These are phyloP conservation scores for Platerodrilus igneus DNA, from an alignment of 2,888 invertebrate species.

Conservation along the genomic window DNA sequence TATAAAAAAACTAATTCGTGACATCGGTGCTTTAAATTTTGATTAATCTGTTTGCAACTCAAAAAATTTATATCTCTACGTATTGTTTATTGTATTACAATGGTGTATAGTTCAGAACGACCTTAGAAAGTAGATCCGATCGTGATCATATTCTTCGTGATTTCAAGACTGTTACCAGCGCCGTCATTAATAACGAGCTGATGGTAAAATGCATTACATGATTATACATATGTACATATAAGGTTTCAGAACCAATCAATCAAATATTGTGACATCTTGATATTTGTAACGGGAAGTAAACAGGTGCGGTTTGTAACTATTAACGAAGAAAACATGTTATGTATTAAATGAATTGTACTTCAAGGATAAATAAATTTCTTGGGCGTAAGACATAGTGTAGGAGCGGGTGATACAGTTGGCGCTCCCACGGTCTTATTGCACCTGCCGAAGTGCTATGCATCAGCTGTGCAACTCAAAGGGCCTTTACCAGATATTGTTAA, in stretches of 20 bases:
- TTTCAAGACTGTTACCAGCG: slow-evolving; percentile 3
- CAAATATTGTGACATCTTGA: slow-evolving; percentile 19
- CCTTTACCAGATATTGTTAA: slow-evolving; percentile 15
- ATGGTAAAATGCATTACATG: slow-evolving; percentile 14
- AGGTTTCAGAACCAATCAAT: slow-evolving; percentile 20
- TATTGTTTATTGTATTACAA: too few species aligned
- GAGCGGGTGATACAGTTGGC: slow-evolving; percentile 33
- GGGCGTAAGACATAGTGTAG: slow-evolving; percentile 28
- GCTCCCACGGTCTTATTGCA: slow-evolving; percentile 35
- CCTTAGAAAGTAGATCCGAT: too few species aligned
- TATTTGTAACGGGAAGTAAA: slow-evolving; percentile 22
- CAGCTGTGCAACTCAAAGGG: slow-evolving; percentile 24
- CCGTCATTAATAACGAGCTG: slow-evolving; percentile 16
- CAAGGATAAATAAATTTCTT: slow-evolving; percentile 26
- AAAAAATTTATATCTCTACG: too few species aligned
- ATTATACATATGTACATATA: slow-evolving; percentile 12
- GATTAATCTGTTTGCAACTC: too few species aligned
- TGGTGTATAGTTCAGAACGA: too few species aligned
- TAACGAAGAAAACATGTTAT: slow-evolving; percentile 21
- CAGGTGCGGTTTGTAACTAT: slow-evolving; percentile 21
- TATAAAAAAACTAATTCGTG: too few species aligned
- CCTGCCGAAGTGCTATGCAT: slow-evolving; percentile 32
- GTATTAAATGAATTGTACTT: slow-evolving; percentile 24
- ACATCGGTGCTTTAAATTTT: too few species aligned
- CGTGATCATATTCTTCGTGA: too few species aligned